Evolutionary conservation across 2,888 invertebrate genomes (phyloP), one percentile per base, ranked within the genome.

Genomic region (Coelinius sp.): DNA sequence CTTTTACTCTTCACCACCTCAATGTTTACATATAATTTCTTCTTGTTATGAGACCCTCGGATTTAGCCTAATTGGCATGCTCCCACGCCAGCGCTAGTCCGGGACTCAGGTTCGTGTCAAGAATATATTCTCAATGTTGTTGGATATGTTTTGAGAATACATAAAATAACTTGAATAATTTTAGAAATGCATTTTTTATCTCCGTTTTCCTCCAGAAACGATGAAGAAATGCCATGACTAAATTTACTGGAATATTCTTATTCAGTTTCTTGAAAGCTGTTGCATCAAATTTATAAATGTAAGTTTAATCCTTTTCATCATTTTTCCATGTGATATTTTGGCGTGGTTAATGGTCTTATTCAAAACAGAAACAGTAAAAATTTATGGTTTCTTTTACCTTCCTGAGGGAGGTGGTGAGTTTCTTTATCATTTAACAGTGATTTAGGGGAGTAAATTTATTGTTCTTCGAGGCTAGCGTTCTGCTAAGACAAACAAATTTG

Each of bases 41-140:
- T 52, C 22, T 52, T 12, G 22, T 52, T 52, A 52, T 52, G 22
- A 24, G 22, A 22, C 17, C 5, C 22, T 52, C 12, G 22, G 52
- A 22, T 17, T 14, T 27, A 38, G 68, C 27, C 71, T 68, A 70
- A 76, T 76, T 75, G 72, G 67, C 72, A 75, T 76, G 76, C 77
- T 73, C 41, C 46, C 14, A 46, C 69, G 73, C 71, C 66, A 56
- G 53, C 22, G 35, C 66, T 62, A 20, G 63, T 24, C 73, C 59
- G 64, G 35, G 66, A 41, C 49, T 17, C 20, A 17, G 22, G 20
- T 65, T 66, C 76, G 76, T 74, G 74, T 52, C 25, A 10, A 7
- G 73, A 77, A 76, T 76, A 70, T 64, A 63, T 44, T 64, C 25
- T 25, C 24, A 56, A 56, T 12, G 22, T 1, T 14, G 1, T 25